A percentile compares a stretch with the other conserved stretches of the same genome.
Conservation (phyloP, 2,797 vertebrate species). For the Danio tinwini region DNA sequence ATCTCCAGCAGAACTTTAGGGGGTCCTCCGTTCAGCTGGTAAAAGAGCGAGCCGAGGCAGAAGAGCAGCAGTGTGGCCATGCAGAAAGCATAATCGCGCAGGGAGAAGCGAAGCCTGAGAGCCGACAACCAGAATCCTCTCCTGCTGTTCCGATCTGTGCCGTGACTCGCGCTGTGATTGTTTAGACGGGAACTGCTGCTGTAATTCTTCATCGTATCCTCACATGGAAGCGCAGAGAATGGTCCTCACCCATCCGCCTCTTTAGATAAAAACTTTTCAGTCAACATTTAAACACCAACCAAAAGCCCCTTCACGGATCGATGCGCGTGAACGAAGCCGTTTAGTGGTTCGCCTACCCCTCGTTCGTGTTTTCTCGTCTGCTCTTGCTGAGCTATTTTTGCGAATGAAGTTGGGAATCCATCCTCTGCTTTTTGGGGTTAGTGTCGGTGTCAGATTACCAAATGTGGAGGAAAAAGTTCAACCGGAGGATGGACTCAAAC, state of each 20-base stretch:
- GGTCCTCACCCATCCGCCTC: conserved; percentile 87
- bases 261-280: conserved; percentile 73
- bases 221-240: conserved; percentile 78
- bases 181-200: conserved; percentile 77
- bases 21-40: conserved; percentile 93
- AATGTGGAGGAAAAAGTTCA: conserved; percentile 77
- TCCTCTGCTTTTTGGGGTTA: conserved; percentile 65
- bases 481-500: conserved; percentile 54
- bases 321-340: conserved; percentile 45
- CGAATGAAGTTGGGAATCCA: conserved; percentile 73
- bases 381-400: conserved; percentile 65
- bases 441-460: conserved; percentile 80
- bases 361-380: conserved; percentile 51
- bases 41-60: conserved; percentile 91
- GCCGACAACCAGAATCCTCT: conserved; percentile 77
- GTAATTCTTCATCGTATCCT: conserved; percentile 91
- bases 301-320: conserved; percentile 52
- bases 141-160: conserved; percentile 74
- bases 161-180: conserved; percentile 79
- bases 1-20: conserved; percentile 92
- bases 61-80: conserved; percentile 92
- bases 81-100: conserved; percentile 92
- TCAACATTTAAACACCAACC: conserved; percentile 65
- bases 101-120: conserved; percentile 81
- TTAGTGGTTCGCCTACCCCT: conserved; percentile 54